Evolutionary conservation across 2,797 vertebrate genomes (phyloP), one percentile per base, ranked within the genome.

Genomic region (Halcyon badia): DNA sequence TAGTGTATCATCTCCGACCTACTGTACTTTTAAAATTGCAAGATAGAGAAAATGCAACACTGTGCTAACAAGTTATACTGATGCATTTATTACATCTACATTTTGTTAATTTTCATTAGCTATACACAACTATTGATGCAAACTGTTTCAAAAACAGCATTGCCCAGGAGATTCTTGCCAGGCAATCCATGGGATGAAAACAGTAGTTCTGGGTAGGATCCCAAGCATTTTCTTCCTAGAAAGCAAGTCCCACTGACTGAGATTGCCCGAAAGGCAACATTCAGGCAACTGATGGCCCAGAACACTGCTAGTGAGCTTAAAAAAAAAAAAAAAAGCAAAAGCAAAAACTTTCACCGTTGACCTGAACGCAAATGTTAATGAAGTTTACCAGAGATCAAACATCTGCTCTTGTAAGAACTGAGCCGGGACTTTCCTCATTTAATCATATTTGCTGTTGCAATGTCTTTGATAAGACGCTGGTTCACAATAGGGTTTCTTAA

Each of bases 381-480:
- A 83, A 79, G 48, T 86, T 75, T 62, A 95, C 37, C 42, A 76
- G 80, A 81, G 83, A 93, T 66, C 72, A 89, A 91, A 91, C 71
- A 83, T 58, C 35, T 95, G 73, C 42, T 78, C 46, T 41, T 0
- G 0, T 64, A 76, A 88, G 69, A 81, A 64, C 48, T 25, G 48
- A 49, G 48, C 48, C 13, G 48, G 48, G 24, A 49, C 48, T 24
- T 24, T 24, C 24, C 48, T 49, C 48, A 49, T 49, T 71, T 86
- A 92, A 88, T 89, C 31, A 42, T 21, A 54, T 37, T 81, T 92
- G 84, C 89, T 62, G 48, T 39, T 61, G 71, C 52, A 69, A 84
- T 83, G 56, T 82, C 85, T 94, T 87, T 84, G 73, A 84, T 83
- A 92, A 87, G 62, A 72, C 19, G 35, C 1, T 54, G 28, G 48